A percentile compares a stretch with the other conserved stretches of the same genome.
These are phyloP conservation scores for Rhopalosiphum maidis DNA, from an alignment of 1,140 invertebrate species.

Conservation along the genomic window DNA sequence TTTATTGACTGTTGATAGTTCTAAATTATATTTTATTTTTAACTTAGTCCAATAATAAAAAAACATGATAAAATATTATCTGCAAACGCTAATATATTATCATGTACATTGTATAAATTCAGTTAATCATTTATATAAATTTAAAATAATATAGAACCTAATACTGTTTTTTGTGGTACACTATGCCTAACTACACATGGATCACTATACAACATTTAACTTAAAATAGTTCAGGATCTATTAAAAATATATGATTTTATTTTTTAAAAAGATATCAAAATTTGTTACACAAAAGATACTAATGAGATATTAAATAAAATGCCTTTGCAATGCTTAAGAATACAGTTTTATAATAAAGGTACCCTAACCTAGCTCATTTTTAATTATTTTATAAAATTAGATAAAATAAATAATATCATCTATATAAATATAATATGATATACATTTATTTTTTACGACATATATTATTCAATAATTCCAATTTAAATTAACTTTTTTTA, in stretches of 20 bases:
- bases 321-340: background rate
- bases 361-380: background rate
- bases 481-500: background rate
- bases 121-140: too few species aligned
- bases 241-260: background rate
- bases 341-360: background rate
- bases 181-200: background rate
- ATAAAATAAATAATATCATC: background rate
- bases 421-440: too few species aligned
- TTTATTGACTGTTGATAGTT: background rate
- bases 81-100: too few species aligned
- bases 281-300: background rate
- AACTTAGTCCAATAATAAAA: background rate
- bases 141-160: background rate
- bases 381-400: background rate
- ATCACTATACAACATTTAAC: background rate
- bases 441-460: background rate
- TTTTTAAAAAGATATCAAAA: background rate
- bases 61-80: background rate
- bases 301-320: background rate
- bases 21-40: background rate
- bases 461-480: background rate
- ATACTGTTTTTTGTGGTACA: background rate
- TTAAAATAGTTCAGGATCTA: background rate
- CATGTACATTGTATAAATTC: too few species aligned